Evolutionary conservation across 2,113 vertebrate genomes (phyloP).

Genomic region (Ariopsis seemanni): DNA sequence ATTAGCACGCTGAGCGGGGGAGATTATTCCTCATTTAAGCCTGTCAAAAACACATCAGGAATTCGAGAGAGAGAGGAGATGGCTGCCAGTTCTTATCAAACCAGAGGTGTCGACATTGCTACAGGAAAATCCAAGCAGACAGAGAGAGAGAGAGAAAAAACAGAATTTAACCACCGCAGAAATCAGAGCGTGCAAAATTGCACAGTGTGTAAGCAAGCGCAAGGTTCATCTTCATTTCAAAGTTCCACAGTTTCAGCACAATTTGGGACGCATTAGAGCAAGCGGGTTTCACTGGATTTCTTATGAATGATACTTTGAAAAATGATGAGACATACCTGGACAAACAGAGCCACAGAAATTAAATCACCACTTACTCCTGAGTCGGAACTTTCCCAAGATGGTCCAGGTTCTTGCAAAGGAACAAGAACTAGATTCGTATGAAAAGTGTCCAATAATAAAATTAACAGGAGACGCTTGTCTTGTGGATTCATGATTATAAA

Average conservation of each 20-base stretch:
- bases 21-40: slow-evolving; percentile 19
- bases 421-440: neutral
- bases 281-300: neutral
- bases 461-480: neutral
- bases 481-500: neutral
- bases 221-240: neutral
- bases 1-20: slow-evolving; percentile 13
- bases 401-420: neutral
- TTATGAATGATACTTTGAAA: neutral
- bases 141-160: neutral
- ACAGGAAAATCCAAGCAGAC: neutral
- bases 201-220: neutral
- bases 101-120: neutral
- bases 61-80: neutral
- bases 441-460: neutral
- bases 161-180: neutral
- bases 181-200: neutral
- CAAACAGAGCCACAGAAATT: neutral
- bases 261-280: neutral
- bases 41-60: slow-evolving; percentile 1
- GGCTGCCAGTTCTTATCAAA: slow-evolving; percentile 1
- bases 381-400: neutral
- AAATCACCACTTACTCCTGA: neutral
- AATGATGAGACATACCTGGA: neutral
- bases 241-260: neutral